Conservation (phyloP, 2,797 vertebrate species). For the Mormyrus hasselquistii region DNA sequence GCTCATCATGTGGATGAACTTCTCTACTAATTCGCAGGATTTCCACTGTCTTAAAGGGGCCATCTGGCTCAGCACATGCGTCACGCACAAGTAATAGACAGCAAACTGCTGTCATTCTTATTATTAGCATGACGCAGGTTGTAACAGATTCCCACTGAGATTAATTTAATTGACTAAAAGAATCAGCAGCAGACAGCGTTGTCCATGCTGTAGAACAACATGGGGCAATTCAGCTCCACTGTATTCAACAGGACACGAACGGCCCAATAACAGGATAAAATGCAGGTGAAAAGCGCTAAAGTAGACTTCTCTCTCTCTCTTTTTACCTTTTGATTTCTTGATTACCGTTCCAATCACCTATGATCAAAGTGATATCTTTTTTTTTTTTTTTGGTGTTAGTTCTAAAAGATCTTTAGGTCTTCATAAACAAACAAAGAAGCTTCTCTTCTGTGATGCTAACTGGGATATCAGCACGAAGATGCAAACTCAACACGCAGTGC, state of each 20-base stretch:
- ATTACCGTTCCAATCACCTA: background rate
- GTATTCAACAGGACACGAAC: background rate
- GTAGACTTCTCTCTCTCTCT: background rate
- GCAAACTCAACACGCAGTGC: background rate
- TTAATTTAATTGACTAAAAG: background rate
- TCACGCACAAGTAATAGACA: background rate
- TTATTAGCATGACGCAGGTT: background rate
- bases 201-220: background rate
- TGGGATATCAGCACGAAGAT: background rate
- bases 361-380: background rate
- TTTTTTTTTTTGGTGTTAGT: background rate
- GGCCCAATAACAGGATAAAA: background rate
- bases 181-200: background rate
- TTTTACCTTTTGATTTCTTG: background rate
- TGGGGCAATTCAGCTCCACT: background rate
- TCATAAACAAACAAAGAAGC: background rate
- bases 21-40: background rate
- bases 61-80: background rate
- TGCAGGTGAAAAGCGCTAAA: background rate
- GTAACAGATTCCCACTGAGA: background rate
- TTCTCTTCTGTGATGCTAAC: background rate
- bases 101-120: background rate
- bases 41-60: background rate
- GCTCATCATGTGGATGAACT: background rate
- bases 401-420: background rate